phyloP scores from a whole-genome alignment of 2,113 vertebrate genomes.

The Notechis scutatus region DNA sequence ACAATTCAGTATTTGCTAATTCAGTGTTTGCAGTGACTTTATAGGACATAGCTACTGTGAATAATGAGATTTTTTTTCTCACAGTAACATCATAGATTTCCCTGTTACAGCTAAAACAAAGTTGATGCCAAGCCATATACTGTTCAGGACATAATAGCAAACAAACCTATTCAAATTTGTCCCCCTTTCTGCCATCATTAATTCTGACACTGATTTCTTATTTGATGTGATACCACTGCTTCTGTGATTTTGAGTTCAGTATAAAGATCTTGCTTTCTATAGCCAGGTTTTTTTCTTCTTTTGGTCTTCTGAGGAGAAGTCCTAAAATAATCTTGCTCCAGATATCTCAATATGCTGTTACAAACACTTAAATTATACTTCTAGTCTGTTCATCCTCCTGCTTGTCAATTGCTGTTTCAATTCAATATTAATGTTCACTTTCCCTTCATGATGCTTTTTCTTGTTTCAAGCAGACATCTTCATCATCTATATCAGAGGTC shows the following conservation, averaged over 20 bases:
- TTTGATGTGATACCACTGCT: neutral
- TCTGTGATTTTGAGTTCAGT: neutral
- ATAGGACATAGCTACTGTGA: neutral
- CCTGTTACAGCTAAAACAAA: neutral
- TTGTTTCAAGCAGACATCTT: neutral
- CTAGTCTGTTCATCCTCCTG: constrained; percentile 8
- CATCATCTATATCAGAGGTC: neutral
- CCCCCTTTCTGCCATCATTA: neutral
- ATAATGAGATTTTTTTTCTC: neutral
- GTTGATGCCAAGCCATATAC: neutral
- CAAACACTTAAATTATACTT: neutral
- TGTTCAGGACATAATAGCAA: neutral
- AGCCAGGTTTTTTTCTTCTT: constrained; percentile 12
- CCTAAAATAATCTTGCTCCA: constrained; percentile 3
- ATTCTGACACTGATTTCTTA: neutral
- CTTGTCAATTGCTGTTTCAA: neutral
- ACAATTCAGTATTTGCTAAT: neutral
- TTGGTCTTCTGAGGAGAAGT: constrained; percentile 21
- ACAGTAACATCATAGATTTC: neutral
- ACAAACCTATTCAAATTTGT: neutral
- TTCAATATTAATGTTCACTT: neutral
- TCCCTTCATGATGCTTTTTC: neutral
- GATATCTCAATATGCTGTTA: neutral
- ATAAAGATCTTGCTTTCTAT: constrained; percentile 4
- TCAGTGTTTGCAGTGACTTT: neutral